Conservation (phyloP, 2,113 vertebrate genomes). For the Agapornis roseicollis region DNA sequence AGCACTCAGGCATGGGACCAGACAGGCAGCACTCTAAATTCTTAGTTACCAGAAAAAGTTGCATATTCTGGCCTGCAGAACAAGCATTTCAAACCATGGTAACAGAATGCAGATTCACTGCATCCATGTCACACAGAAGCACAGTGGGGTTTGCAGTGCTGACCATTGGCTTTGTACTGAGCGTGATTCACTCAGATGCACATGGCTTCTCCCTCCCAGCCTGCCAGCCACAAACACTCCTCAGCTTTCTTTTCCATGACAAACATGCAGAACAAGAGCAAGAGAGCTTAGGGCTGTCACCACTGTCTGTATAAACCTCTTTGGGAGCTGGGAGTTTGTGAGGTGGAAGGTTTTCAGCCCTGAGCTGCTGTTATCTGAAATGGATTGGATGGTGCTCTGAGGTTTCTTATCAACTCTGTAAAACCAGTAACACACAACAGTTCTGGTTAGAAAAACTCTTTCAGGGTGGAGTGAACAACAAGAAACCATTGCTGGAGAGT, state of each 20-base stretch:
- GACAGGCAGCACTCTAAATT: neutral
- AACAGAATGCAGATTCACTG: neutral
- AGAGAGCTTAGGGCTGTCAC: neutral
- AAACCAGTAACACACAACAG: neutral
- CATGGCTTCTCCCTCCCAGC: neutral
- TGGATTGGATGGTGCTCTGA: neutral
- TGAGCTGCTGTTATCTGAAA: neutral
- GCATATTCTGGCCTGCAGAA: neutral
- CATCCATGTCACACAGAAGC: neutral
- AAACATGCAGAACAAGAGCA: neutral
- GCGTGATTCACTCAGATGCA: neutral
- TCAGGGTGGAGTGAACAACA: neutral
- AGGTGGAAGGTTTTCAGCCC: neutral
- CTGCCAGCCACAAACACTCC: neutral
- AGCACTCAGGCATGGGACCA: rapidly evolving
- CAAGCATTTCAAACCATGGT: rapidly evolving
- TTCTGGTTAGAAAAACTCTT: neutral
- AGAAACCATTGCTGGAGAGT: neutral
- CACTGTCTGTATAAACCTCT: neutral
- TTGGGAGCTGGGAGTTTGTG: neutral
- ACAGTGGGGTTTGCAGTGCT: neutral
- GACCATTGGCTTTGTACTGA: neutral
- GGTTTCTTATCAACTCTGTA: neutral
- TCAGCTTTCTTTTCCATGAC: neutral
- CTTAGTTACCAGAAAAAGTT: neutral